Base-by-base conservation (phyloP, 2,797 vertebrate species). In the Enteromius afrohamiltoni region DNA sequence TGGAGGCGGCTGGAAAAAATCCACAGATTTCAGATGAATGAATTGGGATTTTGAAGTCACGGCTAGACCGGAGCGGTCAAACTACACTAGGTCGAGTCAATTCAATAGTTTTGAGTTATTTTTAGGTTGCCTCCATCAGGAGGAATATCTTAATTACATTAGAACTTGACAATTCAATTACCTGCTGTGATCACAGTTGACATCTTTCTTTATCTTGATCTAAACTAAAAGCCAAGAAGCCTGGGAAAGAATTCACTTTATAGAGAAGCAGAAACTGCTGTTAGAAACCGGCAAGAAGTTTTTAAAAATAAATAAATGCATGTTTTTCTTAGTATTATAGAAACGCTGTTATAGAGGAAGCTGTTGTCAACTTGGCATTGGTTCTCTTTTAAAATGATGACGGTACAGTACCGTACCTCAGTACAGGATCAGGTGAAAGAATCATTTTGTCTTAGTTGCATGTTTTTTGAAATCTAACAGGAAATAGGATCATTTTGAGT, bases 151-250 rank as follows among this genome's bases (percentile, higher is more conserved):
- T 87, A 87, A 88, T 88, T 77, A 86, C 82, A 79, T 88, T 86
- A 85, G 49, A 83, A 87, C 79, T 82, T 84, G 87, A 88, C 79
- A 79, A 86, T 80, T 93, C 94, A 93, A 94, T 95, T 93, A 94
- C 91, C 85, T 89, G 89, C 87, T 91, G 87, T 91, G 89, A 91
- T 93, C 92, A 91, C 91, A 86, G 89, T 84, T 89, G 88, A 89
- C 87, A 88, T 88, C 91, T 69, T 81, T 88, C 92, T 83, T 80
- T 69, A 85, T 81, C 86, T 86, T 64, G 70, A 29, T 13, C 60
- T 65, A 49, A 65, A 69, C 74, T 79, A 78, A 85, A 78, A 83
- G 62, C 64, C 64, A 62, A 40, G 62, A 79, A 81, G 51, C 67
- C 49, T 81, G 49, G 64, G 31, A 78, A 42, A 40, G 58, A 17